A percentile compares a stretch with the other conserved stretches of the same genome.
Evolutionary conservation across 92 coral and sea anemone species (phyloP).

Genomic region (Parazoanthus swiftii): DNA sequence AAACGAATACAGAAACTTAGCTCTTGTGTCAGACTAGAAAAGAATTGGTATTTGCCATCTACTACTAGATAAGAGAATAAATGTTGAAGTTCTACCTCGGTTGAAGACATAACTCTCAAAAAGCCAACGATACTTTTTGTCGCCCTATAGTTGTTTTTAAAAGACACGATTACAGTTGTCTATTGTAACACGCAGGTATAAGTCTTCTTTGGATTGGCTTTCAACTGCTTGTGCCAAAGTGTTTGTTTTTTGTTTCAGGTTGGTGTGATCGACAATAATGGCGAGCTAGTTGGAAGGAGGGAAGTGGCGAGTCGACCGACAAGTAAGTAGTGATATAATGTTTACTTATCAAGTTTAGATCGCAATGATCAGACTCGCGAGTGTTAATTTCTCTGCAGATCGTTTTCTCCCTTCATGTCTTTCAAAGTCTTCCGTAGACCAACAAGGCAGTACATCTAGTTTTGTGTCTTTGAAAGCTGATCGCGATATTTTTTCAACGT

Average conservation of each 20-base stretch:
- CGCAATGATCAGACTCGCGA: neutral
- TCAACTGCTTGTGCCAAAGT: slow-evolving; percentile 21
- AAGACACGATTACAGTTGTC: slow-evolving; percentile 9
- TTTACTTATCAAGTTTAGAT: slow-evolving; percentile 34
- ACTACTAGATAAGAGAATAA: neutral
- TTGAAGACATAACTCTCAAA: neutral
- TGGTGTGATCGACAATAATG: slow-evolving; percentile 86
- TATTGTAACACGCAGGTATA: slow-evolving; percentile 7
- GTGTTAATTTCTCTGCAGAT: slow-evolving; percentile 6
- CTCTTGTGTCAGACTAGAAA: neutral
- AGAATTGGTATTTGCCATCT: neutral
- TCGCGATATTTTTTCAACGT: neutral
- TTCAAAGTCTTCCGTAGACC: neutral
- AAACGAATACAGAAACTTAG: slow-evolving; percentile 42
- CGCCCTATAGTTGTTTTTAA: neutral
- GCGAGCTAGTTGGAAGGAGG: slow-evolving; percentile 71
- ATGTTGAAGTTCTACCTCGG: neutral
- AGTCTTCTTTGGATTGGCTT: slow-evolving; percentile 1
- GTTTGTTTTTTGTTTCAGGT: slow-evolving; percentile 55
- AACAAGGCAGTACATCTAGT: neutral
- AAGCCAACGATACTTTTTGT: neutral
- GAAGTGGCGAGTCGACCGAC: slow-evolving; percentile 53
- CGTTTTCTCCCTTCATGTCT: neutral
- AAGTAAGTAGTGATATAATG: slow-evolving; percentile 46
- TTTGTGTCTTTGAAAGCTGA: slow-evolving; percentile 24